phyloP scores from a whole-genome alignment of 2,113 vertebrate species.

The Ictidomys tridecemlineatus region DNA sequence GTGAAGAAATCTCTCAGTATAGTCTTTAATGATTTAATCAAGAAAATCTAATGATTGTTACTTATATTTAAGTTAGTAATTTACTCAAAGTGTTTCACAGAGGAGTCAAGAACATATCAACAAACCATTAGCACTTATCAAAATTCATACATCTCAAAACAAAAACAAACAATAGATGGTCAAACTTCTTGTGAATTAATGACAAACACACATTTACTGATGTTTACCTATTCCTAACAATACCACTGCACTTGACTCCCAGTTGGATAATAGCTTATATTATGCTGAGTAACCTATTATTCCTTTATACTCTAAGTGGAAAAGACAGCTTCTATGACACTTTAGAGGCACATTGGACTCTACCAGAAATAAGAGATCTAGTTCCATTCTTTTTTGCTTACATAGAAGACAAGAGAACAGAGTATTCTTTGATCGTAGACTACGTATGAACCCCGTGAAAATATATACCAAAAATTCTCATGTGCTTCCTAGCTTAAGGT shows the following conservation, averaged over 20 bases:
- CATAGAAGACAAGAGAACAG: neutral
- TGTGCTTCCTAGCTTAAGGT: neutral
- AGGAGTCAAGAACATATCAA: slow-evolving; percentile 52
- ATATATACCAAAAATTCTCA: neutral
- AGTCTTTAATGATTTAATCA: slow-evolving; percentile 44
- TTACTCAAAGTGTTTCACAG: slow-evolving; percentile 24
- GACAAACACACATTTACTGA: neutral
- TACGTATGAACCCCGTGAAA: neutral
- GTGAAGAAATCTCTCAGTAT: neutral
- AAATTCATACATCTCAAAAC: slow-evolving; percentile 63
- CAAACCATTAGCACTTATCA: slow-evolving; percentile 67
- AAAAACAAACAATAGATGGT: slow-evolving; percentile 17
- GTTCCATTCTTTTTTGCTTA: neutral
- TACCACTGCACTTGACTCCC: neutral
- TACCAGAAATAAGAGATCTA: neutral
- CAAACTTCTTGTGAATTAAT: slow-evolving; percentile 10
- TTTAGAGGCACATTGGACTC: neutral
- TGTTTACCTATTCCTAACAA: slow-evolving; percentile 38
- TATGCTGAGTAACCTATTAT: neutral
- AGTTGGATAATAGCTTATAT: slow-evolving; percentile 47
- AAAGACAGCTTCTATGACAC: neutral
- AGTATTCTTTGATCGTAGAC: neutral
- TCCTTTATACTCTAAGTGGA: neutral
- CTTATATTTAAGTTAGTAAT: slow-evolving; percentile 59
- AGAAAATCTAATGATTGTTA: slow-evolving; percentile 10